Evolutionary conservation across 2,797 vertebrate genomes (phyloP).

Genomic region (Spondyliosoma cantharus): DNA sequence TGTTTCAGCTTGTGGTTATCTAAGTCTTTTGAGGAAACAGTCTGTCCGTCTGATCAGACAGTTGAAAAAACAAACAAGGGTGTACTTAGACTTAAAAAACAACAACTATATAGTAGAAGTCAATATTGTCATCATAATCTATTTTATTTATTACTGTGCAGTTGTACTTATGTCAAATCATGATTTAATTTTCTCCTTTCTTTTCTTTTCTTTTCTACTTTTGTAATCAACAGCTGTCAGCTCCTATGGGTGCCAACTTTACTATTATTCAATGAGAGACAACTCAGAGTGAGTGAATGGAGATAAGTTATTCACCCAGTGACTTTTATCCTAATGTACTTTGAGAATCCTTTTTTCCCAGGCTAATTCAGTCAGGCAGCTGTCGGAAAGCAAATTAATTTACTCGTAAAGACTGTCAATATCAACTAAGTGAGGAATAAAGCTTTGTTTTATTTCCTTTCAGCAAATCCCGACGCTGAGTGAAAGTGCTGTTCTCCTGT

Average conservation of each 20-base stretch:
- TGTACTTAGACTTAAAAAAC: not conserved
- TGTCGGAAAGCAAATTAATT: slow-evolving; percentile 54
- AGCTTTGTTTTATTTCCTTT: slow-evolving; percentile 81
- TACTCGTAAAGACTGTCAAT: slow-evolving; percentile 66
- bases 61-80: not conserved
- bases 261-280: slow-evolving; percentile 28
- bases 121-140: not conserved
- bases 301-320: slow-evolving; percentile 5
- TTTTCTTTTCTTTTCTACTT: not conserved
- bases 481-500: slow-evolving; percentile 85
- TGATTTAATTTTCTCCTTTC: not conserved
- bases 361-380: slow-evolving; percentile 38
- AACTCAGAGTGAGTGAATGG: slow-evolving; percentile 18
- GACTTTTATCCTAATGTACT: slow-evolving; percentile 15
- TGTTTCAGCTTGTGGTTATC: slow-evolving; percentile 8
- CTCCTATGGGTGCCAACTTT: not conserved
- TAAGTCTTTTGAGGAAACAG: too few species aligned
- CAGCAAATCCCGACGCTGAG: slow-evolving; percentile 84
- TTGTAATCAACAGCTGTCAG: slow-evolving; percentile 15
- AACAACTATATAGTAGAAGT: not conserved
- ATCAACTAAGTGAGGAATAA: slow-evolving; percentile 70
- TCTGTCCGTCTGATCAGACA: too few species aligned
- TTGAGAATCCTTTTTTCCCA: slow-evolving; percentile 17
- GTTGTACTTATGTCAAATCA: slow-evolving; percentile 12
- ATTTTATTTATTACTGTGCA: not conserved